These are phyloP conservation scores for Lamprotornis superbus DNA, from an alignment of 2,113 vertebrate genomes.

Conservation along the genomic window DNA sequence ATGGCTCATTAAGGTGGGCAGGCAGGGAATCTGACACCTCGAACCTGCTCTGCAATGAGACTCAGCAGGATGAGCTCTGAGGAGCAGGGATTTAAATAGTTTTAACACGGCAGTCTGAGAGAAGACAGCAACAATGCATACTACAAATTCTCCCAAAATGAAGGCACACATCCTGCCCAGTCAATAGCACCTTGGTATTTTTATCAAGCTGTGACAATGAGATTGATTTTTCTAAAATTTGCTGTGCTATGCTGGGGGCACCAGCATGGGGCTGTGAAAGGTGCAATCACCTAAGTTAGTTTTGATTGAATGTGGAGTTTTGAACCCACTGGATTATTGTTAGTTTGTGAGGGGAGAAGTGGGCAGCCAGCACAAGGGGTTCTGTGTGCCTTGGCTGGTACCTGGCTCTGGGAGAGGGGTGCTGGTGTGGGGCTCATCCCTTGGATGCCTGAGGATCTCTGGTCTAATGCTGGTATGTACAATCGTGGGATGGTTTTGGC, in stretches of 20 bases:
- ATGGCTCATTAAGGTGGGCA: neutral
- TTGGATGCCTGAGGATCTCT: neutral
- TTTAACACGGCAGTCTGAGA: neutral
- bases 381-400: neutral
- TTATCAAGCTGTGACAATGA: neutral
- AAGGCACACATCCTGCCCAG: neutral
- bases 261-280: neutral
- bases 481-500: neutral
- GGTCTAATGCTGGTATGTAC: rapidly evolving
- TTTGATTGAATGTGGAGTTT: rapidly evolving
- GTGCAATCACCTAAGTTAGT: neutral
- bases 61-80: rapidly evolving
- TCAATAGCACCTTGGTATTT: neutral
- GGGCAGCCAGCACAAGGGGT: neutral
- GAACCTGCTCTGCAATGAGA: neutral
- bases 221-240: neutral
- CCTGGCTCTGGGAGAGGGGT: rapidly evolving
- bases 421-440: neutral
- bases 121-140: neutral
- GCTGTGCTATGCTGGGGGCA: neutral
- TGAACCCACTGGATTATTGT: neutral
- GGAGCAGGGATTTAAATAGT: neutral
- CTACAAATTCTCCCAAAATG: neutral
- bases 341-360: neutral
- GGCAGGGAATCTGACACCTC: neutral